A percentile compares a stretch with the other conserved stretches of the same genome.
Evolutionary conservation across 2,888 invertebrate species (phyloP).

Genomic region (Acrocera orbiculus): DNA sequence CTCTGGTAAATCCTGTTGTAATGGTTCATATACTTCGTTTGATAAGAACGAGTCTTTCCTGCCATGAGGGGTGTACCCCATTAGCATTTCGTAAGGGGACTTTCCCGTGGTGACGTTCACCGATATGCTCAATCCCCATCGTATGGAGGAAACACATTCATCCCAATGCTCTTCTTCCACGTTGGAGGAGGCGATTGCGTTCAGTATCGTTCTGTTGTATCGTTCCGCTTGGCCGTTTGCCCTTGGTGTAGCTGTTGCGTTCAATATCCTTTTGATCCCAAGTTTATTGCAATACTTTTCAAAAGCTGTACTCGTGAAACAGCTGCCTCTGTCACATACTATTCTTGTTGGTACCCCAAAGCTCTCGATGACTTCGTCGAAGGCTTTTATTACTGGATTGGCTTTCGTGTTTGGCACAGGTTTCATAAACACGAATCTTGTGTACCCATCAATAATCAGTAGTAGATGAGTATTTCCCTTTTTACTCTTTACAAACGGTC

Average conservation of each 20-base stretch:
- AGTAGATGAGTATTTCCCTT: conserved; percentile 19
- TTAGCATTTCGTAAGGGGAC: conserved; percentile 9
- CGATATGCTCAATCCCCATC: conserved; percentile 12
- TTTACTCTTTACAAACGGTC: conserved; percentile 21
- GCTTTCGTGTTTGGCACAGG: conserved; percentile 18
- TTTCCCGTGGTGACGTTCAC: conserved; percentile 10
- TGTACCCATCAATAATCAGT: conserved; percentile 21
- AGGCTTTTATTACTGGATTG: conserved; percentile 14
- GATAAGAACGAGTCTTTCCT: no score
- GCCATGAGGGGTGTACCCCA: no score
- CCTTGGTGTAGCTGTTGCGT: conserved; percentile 9
- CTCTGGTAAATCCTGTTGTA: no score
- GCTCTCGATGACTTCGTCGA: conserved; percentile 15
- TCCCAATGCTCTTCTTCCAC: conserved; percentile 11
- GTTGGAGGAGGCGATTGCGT: conserved; percentile 7
- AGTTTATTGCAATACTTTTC: conserved; percentile 14
- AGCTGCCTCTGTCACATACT: conserved; percentile 21
- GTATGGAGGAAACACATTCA: conserved; percentile 9
- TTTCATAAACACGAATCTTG: conserved; percentile 19
- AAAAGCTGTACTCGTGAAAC: conserved; percentile 21
- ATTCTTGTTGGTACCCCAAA: conserved; percentile 16
- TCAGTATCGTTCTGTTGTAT: conserved; percentile 11
- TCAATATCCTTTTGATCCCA: conserved; percentile 4
- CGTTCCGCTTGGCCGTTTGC: conserved; percentile 12
- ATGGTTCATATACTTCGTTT: no score